Base-by-base conservation (phyloP, 2,888 invertebrate genomes). In the Subacronicta megacephala region DNA sequence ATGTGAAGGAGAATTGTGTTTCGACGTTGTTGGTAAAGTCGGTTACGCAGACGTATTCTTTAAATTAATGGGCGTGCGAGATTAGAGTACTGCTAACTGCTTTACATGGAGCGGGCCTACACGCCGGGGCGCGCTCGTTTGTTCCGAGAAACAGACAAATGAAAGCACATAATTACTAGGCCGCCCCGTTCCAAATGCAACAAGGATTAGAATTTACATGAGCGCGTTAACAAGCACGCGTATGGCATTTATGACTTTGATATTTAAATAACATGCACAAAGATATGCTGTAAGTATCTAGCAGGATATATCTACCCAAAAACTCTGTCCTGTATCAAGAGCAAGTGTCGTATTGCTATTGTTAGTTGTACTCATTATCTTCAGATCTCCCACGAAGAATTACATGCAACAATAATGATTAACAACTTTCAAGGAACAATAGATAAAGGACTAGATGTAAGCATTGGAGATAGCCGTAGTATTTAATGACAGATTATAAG, bases 121-220 rank as follows among this genome's bases (percentile, higher is more conserved):
- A 87, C 87, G 84, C 82, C 84, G 82, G 81, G 82, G 80, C 84
- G 83, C 78, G 90, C 85, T 91, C 92, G 89, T 92, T 93, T 90
- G 91, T 93, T 92, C 88, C 80, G 82, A 89, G 90, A 88, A 90
- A 86, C 90, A 92, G 91, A 92, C 93, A 92, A 93, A 93, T 93
- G 93, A 93, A 94, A 93, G 92, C 90, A 93, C 90, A 90, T 94
- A 94, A 93, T 93, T 93, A 94, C 93, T 93, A 88, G 92, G 92
- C 91, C 89, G 88, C 88, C 88, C 88, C 90, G 88, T 90, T 93
- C 90, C 89, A 89, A 91, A 93, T 93, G 93, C 93, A 92, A 92
- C 90, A 85, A 90, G 93, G 92, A 92, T 93, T 93, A 92, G 87
- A 90, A 93, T 93, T 93, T 89, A 92, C 92, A 92, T 92, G 90